A percentile compares a stretch with the other conserved stretches of the same genome.
These are phyloP conservation scores for Listronotus oregonensis DNA, from an alignment of 1,140 invertebrate genomes.

Conservation along the genomic window DNA sequence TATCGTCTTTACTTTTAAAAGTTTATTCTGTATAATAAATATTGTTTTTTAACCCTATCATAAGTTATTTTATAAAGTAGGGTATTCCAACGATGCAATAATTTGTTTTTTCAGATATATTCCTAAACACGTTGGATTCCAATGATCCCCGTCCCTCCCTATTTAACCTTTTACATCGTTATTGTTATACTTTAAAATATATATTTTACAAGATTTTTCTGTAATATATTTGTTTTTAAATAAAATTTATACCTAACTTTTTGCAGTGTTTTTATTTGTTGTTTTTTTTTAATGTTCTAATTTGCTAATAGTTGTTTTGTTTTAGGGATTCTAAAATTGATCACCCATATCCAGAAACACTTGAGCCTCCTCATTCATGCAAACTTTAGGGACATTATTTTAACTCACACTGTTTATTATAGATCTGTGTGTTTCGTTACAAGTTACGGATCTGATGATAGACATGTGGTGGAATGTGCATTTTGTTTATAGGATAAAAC, in stretches of 20 bases:
- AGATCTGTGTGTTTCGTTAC: neutral
- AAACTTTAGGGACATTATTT: conserved; percentile 31
- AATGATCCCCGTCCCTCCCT: conserved; percentile 17
- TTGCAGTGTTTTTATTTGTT: conserved; percentile 5
- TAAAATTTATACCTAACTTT: conserved; percentile 8
- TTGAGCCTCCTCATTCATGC: conserved; percentile 27
- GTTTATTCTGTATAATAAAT: no score
- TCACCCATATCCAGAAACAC: conserved; percentile 20
- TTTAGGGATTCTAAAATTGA: conserved; percentile 45
- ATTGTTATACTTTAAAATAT: conserved; percentile 18
- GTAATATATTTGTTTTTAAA: conserved; percentile 5
- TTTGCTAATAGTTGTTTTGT: conserved; percentile 40
- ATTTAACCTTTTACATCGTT: conserved; percentile 1
- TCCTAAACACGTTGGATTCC: conserved; percentile 49
- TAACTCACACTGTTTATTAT: conserved; percentile 5
- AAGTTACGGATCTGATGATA: neutral
- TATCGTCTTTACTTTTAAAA: no score
- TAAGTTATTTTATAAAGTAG: no score
- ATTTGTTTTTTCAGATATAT: conserved; percentile 50
- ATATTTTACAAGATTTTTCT: conserved; percentile 10
- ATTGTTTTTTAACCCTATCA: no score
- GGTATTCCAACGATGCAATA: neutral
- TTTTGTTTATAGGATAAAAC: no score
- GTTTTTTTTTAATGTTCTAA: conserved; percentile 6
- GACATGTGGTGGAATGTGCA: no score